These are phyloP conservation scores for Eucera pruinosa DNA, from an alignment of 2,888 invertebrate species.

Conservation along the genomic window DNA sequence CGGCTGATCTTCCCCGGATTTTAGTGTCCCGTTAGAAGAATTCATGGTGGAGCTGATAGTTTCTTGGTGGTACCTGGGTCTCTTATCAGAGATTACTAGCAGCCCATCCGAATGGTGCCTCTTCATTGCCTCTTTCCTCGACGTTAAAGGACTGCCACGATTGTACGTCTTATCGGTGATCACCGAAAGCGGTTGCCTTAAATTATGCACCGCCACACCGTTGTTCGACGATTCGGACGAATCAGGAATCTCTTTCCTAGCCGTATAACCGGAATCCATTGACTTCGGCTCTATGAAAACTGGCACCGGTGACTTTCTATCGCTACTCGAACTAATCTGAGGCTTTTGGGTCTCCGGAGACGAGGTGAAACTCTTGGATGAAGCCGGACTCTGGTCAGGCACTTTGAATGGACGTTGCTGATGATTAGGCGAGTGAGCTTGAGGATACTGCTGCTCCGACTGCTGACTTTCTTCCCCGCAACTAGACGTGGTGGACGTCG, in stretches of 20 bases:
- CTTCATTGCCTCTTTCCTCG: constrained; percentile 74
- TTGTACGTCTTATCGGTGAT: constrained; percentile 82
- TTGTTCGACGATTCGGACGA: constrained; percentile 27
- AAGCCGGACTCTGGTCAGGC: constrained; percentile 77
- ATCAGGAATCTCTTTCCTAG: constrained; percentile 40
- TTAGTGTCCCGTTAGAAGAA: constrained; percentile 48
- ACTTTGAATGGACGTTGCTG: constrained; percentile 74
- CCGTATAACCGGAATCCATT: constrained; percentile 22
- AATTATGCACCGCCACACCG: constrained; percentile 50
- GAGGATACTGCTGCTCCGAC: constrained; percentile 60
- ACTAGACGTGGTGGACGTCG: constrained; percentile 89
- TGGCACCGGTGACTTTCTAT: constrained; percentile 75
- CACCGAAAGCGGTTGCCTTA: constrained; percentile 81
- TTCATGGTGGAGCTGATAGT: constrained; percentile 72
- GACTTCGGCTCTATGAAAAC: constrained; percentile 72
- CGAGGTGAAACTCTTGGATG: constrained; percentile 76
- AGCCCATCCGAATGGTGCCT: constrained; percentile 80
- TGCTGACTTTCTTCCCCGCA: constrained; percentile 86
- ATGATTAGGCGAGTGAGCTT: constrained; percentile 72
- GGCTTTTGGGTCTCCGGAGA: constrained; percentile 82
- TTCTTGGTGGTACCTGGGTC: constrained; percentile 77
- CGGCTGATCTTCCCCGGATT: constrained; percentile 66
- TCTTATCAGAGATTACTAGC: constrained; percentile 79
- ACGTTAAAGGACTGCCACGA: constrained; percentile 61
- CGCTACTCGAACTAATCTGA: constrained; percentile 81